A percentile compares a stretch with the other conserved stretches of the same genome.
These are phyloP conservation scores for Myiothlypis chrysogaster DNA, from an alignment of 2,797 vertebrate genomes.

Conservation along the genomic window DNA sequence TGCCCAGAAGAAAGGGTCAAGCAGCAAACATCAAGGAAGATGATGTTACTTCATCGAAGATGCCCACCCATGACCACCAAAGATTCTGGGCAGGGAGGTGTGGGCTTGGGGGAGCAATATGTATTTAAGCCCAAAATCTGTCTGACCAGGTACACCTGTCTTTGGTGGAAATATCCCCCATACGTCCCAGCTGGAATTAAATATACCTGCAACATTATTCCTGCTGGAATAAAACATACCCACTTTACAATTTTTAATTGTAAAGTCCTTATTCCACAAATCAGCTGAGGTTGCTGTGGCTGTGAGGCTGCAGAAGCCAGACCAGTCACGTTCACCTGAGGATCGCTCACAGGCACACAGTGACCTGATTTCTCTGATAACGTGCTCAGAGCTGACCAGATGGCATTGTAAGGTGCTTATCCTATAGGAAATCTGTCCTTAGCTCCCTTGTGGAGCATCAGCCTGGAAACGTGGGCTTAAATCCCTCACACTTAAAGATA, in stretches of 20 bases:
- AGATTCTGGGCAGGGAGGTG: not conserved
- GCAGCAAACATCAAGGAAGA: not conserved
- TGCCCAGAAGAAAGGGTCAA: not conserved
- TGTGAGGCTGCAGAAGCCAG: not conserved
- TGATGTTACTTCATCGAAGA: not conserved
- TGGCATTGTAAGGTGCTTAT: constrained; percentile 82
- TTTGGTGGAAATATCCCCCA: not conserved
- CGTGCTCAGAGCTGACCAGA: constrained; percentile 76
- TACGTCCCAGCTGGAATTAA: not conserved
- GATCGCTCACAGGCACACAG: constrained; percentile 53
- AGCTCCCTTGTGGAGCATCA: constrained; percentile 6
- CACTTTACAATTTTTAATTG: not conserved
- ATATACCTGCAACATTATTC: not conserved
- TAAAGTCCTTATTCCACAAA: not conserved
- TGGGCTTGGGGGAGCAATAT: not conserved
- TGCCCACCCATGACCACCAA: not conserved
- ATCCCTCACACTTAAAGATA: not conserved
- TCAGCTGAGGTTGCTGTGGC: not conserved
- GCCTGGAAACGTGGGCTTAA: not conserved
- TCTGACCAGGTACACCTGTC: not conserved
- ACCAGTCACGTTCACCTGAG: not conserved
- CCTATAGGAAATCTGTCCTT: constrained; percentile 78
- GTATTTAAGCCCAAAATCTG: not conserved
- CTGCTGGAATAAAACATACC: not conserved
- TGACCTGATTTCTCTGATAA: constrained; percentile 76